Evolutionary conservation across 2,113 vertebrate genomes (phyloP), one percentile per base, ranked within the genome.

Genomic region (Clarias gariepinus): DNA sequence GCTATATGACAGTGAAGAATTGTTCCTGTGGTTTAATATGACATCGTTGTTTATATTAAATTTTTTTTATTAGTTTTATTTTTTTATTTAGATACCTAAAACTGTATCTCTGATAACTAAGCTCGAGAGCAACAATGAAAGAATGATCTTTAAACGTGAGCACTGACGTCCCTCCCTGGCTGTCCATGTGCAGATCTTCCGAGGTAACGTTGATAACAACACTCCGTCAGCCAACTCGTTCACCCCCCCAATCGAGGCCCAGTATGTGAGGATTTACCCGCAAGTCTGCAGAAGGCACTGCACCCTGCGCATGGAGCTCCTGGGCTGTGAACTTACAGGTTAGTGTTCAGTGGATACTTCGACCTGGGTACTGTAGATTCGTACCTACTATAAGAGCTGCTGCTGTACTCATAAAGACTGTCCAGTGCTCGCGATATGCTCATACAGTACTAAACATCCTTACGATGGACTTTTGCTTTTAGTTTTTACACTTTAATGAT

Each of bases 241-340:
- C 93, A 99, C 97, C 0, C 98, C 98, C 3, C 97, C 98, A 30
- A 96, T 99, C 78, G 97, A 99, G 92, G 96, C 97, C 0, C 98
- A 99, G 91, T 98, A 97, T 6, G 89, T 99, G 57, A 95, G 98
- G 83, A 96, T 99, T 86, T 99, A 99, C 92, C 98, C 98, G 3
- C 98, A 99, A 91, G 97, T 99, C 86, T 99, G 98, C 93, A 95
- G 98, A 92, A 96, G 97, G 89, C 98, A 99, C 90, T 99, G 98
- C 85, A 99, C 98, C 0, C 89, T 99, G 76, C 95, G 98, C 88
- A 98, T 99, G 97, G 98, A 99, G 92, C 96, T 99, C 36, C 97
- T 99, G 0, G 98, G 98, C 68, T 99, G 98, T 87, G 98, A 99
- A 89, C 93, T 99, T 6, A 96, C 98, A 89, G 98, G 98, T 98